Evolutionary conservation across 1,140 invertebrate species (phyloP), one percentile per base, ranked within the genome.

Genomic region (Drosophila aff.): DNA sequence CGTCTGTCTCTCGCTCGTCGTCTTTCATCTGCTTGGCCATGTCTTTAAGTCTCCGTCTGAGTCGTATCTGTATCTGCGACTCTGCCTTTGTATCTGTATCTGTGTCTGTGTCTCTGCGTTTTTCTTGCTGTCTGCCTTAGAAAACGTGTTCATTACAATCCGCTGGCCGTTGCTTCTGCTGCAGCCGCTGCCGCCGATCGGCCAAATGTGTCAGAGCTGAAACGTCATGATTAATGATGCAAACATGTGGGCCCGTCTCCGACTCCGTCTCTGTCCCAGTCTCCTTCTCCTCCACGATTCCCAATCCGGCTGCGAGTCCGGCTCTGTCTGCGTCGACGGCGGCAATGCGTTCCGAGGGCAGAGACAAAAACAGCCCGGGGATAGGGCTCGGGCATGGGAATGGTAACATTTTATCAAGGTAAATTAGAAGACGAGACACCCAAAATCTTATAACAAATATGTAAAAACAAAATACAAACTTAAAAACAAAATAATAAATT

Each of bases 191-290:
- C 84, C 73, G 84, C 86, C 81, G 85, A 86, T 90, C 86, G 86
- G 86, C 75, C 86, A 90, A 90, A 90, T 86, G 86, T 91, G 86
- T 91, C 86, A 86, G 86, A 85, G 86, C 82, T 90, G 86, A 90
- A 90, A 85, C 82, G 79, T 90, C 86, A 90, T 90, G 86, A 90
- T 90, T 90, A 90, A 90, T 90, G 86, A 90, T 90, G 86, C 86
- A 79, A 90, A 76, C 86, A 90, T 90, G 86, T 91, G 86, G 86
- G 86, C 86, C 78, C 72, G 79, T 57, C 53, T 68, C 63, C 36
- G 79, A 38, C 62, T 76, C 63, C 50, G 73, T 38, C 55, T 74
- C 41, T 49, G 58, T 41, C 52, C 72, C 63, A 44, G 73, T 46
- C 72, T 83, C 49, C 49, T 69, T 78, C 50, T 78, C 46, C 63